These are phyloP conservation scores for Brachionus sp. DNA, from an alignment of 1,140 invertebrate species.

Conservation along the genomic window DNA sequence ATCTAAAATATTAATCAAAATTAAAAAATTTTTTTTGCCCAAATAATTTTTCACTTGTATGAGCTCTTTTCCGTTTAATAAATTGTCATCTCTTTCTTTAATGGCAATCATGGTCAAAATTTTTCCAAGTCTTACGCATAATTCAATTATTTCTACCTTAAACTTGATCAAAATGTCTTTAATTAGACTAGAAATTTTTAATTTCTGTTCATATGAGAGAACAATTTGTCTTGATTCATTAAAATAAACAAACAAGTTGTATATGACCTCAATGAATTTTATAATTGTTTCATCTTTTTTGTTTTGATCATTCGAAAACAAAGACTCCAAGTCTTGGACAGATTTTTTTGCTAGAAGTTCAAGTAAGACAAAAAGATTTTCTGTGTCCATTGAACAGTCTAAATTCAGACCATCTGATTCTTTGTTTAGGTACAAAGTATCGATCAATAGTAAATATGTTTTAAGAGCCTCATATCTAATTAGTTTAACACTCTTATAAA, in stretches of 20 bases:
- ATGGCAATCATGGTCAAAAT: background rate
- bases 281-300: background rate
- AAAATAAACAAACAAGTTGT: slow-evolving; percentile 25
- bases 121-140: slow-evolving; percentile 18
- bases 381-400: background rate
- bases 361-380: slow-evolving; percentile 14
- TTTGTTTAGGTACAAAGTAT: slow-evolving; percentile 3
- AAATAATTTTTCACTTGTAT: background rate
- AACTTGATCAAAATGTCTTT: slow-evolving; percentile 32
- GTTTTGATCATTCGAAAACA: background rate
- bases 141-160: background rate
- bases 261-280: slow-evolving; percentile 9
- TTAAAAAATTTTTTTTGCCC: background rate
- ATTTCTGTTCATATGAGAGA: background rate
- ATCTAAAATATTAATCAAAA: background rate
- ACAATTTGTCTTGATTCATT: slow-evolving; percentile 20
- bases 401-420: background rate
- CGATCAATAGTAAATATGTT: slow-evolving; percentile 4
- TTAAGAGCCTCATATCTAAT: slow-evolving; percentile 36
- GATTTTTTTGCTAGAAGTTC: slow-evolving; percentile 1
- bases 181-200: background rate
- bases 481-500: slow-evolving; percentile 23
- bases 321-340: background rate
- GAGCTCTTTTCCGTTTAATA: background rate
- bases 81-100: background rate